Evolutionary conservation across 2,888 invertebrate species (phyloP).

Genomic region (Hypomecis atomaria): DNA sequence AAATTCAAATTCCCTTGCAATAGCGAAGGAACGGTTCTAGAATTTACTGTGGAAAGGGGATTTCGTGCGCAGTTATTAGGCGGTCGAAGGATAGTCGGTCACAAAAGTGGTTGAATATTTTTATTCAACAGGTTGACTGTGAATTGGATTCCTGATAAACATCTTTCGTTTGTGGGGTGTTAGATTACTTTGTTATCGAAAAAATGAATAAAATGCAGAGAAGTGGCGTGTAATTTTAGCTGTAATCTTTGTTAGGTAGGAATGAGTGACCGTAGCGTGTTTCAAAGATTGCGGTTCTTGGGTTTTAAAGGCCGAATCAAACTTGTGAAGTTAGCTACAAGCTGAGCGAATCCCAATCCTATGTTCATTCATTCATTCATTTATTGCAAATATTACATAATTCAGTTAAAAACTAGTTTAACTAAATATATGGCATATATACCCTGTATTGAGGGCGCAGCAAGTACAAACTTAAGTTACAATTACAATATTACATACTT

Average conservation of each 20-base stretch:
- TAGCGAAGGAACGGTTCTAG: neutral
- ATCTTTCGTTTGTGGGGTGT: slow-evolving; percentile 31
- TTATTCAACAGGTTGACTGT: slow-evolving; percentile 51
- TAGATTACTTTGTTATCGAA: slow-evolving; percentile 25
- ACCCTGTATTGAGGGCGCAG: too few species aligned
- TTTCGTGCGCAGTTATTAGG: slow-evolving; percentile 10
- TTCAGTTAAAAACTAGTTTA: too few species aligned
- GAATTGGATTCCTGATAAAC: slow-evolving; percentile 40
- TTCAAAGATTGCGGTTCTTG: too few species aligned
- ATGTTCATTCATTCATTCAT: too few species aligned
- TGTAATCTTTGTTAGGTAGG: neutral
- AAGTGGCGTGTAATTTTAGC: slow-evolving; percentile 4
- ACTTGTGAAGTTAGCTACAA: too few species aligned
- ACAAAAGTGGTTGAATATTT: slow-evolving; percentile 47
- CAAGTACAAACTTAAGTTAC: too few species aligned
- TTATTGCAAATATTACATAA: too few species aligned
- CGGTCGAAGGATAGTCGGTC: slow-evolving; percentile 37
- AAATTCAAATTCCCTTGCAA: slow-evolving; percentile 2
- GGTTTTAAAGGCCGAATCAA: too few species aligned
- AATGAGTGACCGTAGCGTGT: too few species aligned
- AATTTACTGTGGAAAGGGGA: slow-evolving; percentile 20
- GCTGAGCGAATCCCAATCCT: too few species aligned
- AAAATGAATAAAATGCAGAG: slow-evolving; percentile 17
- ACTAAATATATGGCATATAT: too few species aligned
- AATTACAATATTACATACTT: too few species aligned